Evolutionary conservation across 2,797 vertebrate species (phyloP).

Genomic region (Ambastaia sidthimunki): DNA sequence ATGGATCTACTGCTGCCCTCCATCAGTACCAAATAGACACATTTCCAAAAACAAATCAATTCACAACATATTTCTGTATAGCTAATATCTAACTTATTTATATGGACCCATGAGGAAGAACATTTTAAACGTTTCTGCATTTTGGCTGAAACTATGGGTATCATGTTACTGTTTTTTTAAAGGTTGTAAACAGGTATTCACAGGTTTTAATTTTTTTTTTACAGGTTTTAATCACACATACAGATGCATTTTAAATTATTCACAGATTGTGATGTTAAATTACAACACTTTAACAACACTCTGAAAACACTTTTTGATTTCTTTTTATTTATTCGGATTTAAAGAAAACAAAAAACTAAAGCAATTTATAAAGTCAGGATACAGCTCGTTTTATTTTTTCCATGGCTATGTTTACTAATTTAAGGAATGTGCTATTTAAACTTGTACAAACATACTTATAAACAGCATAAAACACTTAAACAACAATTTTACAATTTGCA

Average conservation of each 20-base stretch:
- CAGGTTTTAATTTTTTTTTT: too few relatives aligned
- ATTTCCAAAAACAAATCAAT: background rate
- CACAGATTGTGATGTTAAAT: background rate
- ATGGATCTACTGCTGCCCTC: background rate
- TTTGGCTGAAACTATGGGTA: background rate
- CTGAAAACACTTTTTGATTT: too few relatives aligned
- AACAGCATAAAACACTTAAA: conserved; percentile 15
- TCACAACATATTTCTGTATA: background rate
- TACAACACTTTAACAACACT: too few relatives aligned
- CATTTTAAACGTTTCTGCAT: background rate
- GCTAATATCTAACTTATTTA: too few relatives aligned
- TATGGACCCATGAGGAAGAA: too few relatives aligned
- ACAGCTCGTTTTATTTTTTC: background rate
- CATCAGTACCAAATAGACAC: background rate
- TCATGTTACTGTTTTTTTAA: background rate
- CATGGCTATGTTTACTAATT: background rate
- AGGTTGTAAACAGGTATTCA: too few relatives aligned
- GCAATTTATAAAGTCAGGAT: background rate
- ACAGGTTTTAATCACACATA: too few relatives aligned
- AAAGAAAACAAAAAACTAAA: background rate
- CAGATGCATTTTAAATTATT: background rate
- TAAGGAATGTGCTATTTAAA: conserved; percentile 9
- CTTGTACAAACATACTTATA: conserved; percentile 4
- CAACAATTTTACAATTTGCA: background rate
- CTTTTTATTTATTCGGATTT: background rate